A percentile compares a stretch with the other conserved stretches of the same genome.
These are phyloP conservation scores for Pachliopta kotzebuea DNA, from an alignment of 2,888 invertebrate species.

Conservation along the genomic window DNA sequence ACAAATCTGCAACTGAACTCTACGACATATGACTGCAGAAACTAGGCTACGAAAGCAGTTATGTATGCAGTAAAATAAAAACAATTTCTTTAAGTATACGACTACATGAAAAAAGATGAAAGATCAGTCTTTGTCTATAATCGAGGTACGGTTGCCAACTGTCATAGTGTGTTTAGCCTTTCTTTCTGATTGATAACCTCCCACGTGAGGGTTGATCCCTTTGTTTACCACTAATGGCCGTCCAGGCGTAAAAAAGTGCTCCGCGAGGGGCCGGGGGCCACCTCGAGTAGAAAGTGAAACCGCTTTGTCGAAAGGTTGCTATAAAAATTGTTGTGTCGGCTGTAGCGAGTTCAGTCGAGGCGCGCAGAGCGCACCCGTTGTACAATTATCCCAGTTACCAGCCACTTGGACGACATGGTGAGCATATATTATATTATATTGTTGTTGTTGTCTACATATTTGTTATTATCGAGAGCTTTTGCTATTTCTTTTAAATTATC, in stretches of 20 bases:
- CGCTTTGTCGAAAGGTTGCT: constrained; percentile 57
- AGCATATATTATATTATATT: constrained; percentile 51
- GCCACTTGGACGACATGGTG: constrained; percentile 57
- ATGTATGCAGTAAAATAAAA: background rate
- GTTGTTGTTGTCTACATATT: constrained; percentile 41
- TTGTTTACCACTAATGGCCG: constrained; percentile 61
- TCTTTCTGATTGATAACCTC: background rate
- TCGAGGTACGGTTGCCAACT: constrained; percentile 15
- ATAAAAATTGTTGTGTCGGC: constrained; percentile 70
- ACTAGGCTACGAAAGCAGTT: too few species aligned
- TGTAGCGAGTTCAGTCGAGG: constrained; percentile 62
- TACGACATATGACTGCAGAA: too few species aligned
- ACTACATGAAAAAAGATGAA: background rate
- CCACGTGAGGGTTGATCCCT: constrained; percentile 37
- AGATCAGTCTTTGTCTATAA: background rate
- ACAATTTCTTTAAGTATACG: background rate
- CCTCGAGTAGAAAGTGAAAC: constrained; percentile 75
- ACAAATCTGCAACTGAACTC: too few species aligned
- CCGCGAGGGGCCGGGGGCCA: constrained; percentile 55
- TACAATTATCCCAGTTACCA: constrained; percentile 46
- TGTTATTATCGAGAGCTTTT: background rate
- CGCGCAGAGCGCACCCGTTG: constrained; percentile 49
- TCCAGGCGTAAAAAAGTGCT: constrained; percentile 66
- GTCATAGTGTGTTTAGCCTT: constrained; percentile 8
- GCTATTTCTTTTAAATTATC: background rate